Evolutionary conservation across 2,797 vertebrate genomes (phyloP).

Genomic region (Mormyrops attenuatus): DNA sequence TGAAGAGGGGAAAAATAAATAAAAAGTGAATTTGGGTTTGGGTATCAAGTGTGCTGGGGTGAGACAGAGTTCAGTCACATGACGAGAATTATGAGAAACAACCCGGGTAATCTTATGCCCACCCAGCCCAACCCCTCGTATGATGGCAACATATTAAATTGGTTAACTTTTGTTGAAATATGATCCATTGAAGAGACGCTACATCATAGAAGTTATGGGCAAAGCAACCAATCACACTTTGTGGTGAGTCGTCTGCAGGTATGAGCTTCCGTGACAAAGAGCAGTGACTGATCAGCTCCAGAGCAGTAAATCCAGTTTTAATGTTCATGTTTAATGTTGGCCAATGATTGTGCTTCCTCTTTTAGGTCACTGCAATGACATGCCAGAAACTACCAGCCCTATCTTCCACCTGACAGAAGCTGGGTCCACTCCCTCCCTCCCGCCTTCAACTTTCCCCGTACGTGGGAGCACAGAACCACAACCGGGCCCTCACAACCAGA

Average conservation of each 20-base stretch:
- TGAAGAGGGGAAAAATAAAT: background rate
- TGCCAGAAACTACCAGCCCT: constrained; percentile 24
- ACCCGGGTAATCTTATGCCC: background rate
- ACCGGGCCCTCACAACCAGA: constrained; percentile 14
- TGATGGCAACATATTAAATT: background rate
- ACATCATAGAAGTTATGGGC: background rate
- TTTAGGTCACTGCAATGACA: constrained; percentile 43
- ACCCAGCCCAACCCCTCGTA: background rate
- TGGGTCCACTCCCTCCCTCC: constrained; percentile 23
- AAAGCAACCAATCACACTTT: background rate
- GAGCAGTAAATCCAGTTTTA: background rate
- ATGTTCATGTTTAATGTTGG: no score
- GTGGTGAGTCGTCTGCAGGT: background rate
- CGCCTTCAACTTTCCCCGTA: constrained; percentile 28
- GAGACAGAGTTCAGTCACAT: background rate
- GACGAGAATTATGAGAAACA: background rate
- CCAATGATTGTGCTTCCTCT: background rate
- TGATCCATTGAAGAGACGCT: background rate
- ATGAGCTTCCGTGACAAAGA: background rate
- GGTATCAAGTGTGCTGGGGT: background rate
- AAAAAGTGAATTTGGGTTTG: background rate
- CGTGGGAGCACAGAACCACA: constrained; percentile 16
- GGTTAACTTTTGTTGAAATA: background rate
- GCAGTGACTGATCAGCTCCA: background rate
- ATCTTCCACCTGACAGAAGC: constrained; percentile 13